Evolutionary conservation across 2,797 vertebrate genomes (phyloP), one percentile per base, ranked within the genome.

Genomic region (Pseudocheirus occidentalis): DNA sequence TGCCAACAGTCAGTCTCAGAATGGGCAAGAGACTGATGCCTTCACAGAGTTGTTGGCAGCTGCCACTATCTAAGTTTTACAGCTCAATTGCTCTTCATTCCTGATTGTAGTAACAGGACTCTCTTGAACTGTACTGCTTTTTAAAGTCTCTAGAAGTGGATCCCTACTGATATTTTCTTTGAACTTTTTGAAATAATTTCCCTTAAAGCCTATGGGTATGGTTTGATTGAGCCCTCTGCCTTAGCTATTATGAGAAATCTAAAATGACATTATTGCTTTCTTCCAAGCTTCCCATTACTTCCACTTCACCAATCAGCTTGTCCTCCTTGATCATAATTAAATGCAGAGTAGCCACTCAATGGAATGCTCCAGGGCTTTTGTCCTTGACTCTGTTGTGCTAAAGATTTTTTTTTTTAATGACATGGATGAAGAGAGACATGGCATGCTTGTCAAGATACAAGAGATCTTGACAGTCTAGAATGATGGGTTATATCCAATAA

Each of bases 391-490:
- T 81, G n/a, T 73, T 81, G 29, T 81, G 40, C 46, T 81, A 81
- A 81, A 81, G 73, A 81, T 81, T 81, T 81, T 81, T n/a, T n/a
- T 66, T 81, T 81, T 73, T 73, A 46, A 46, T 81, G 73, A 81
- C 16, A 4, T 46, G 73, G 40, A 81, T 81, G 73, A 81, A 81
- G 40, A 27, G n/a, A 81, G n/a, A 81, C 18, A 3, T 46, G 66
- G 73, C 21, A 40, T 73, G n/a, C n/a, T 40, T 73, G n/a, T 73
- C n/a, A 73, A 73, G 66, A 40, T 73, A 73, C 66, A 81, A 46
- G 73, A 81, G 40, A 46, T 81, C 73, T 81, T 81, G 73, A 81
- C 73, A 81, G 40, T 81, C 73, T 81, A 81, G 73, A 46, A 81
- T 81, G n/a, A 81, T 81, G 21, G 21, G 73, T 46, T 81, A 46